Evolutionary conservation across 2,888 invertebrate species (phyloP).

Genomic region (Pantelozetes paolii): DNA sequence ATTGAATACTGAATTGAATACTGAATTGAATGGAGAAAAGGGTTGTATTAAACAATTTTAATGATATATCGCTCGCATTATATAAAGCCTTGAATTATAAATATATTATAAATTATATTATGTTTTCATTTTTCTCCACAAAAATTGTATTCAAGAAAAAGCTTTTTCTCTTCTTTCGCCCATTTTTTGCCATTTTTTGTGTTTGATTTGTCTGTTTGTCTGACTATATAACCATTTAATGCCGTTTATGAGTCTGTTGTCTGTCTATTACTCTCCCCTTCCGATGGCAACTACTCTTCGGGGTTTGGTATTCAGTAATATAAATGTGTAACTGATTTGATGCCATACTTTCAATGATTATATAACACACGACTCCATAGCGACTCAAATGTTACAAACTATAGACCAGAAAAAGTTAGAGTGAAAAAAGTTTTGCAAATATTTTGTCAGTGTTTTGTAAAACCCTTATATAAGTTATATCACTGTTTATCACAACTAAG

Average conservation of each 20-base stretch:
- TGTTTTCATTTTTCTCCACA: neutral
- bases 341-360: conserved; percentile 2
- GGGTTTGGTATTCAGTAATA: neutral
- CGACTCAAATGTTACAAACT: conserved; percentile 8
- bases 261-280: neutral
- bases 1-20: neutral
- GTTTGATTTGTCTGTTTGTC: too few species aligned
- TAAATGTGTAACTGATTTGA: conserved; percentile 19
- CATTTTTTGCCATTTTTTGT: too few species aligned
- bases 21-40: neutral
- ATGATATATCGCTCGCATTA: neutral
- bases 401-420: neutral
- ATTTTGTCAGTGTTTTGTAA: too few species aligned
- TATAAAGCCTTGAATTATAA: conserved; percentile 1
- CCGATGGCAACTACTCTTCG: neutral
- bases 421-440: neutral
- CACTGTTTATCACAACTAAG: neutral
- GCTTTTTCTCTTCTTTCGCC: neutral
- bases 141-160: neutral
- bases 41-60: conserved; percentile 2
- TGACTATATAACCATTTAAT: conserved; percentile 15
- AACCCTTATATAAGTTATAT: neutral
- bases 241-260: conserved; percentile 15
- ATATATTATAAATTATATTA: conserved; percentile 3
- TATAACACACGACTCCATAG: neutral